Evolutionary conservation across 2,888 invertebrate genomes (phyloP), one percentile per base, ranked within the genome.

Genomic region (Perizoma affinitatum): DNA sequence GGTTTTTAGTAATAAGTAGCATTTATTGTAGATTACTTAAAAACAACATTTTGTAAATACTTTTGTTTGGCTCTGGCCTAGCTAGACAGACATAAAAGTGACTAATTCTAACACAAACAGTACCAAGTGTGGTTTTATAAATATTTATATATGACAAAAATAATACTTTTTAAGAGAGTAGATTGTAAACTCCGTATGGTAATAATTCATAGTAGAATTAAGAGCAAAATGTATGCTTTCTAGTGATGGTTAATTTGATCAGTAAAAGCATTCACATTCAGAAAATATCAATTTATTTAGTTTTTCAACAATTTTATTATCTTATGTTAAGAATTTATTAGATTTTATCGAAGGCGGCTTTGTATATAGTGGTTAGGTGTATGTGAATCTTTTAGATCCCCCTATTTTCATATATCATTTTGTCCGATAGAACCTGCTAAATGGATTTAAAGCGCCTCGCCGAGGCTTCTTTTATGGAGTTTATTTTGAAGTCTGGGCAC

Each of bases 31-130:
- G 45, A 42, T 33, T 42, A 44, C 40, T 34, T 58, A 5, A 42
- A 59, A 45, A 42, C 35, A 54, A 54, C 58, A 51, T 58, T 54
- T 44, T 63, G 53, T 63, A 58, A 48, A 44, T 63, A 58, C 11
- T 46, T 47, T 9, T 40, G 48, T 56, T 63, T 50, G 36, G 63
- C 44, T 63, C 65, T 59, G 65, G 65, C 65, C 52, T 67, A 55
- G 65, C 59, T 53, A 53, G 58, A 61, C 38, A 40, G 35, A 8
- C 6, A 40, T 40, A 5, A 44, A 7, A 9, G 48, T 41, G 38
- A n/a, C 11, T 44, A 49, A 47, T 41, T n/a, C 33, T 40, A 50
- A 45, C 36, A 35, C 6, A 22, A 11, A n/a, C 49, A 54, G 5
- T 41, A 7, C 46, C 54, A 33, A 54, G 59, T 60, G 53, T 5